Conservation (phyloP, 2,113 vertebrate species). For the Tupaia tana region DNA sequence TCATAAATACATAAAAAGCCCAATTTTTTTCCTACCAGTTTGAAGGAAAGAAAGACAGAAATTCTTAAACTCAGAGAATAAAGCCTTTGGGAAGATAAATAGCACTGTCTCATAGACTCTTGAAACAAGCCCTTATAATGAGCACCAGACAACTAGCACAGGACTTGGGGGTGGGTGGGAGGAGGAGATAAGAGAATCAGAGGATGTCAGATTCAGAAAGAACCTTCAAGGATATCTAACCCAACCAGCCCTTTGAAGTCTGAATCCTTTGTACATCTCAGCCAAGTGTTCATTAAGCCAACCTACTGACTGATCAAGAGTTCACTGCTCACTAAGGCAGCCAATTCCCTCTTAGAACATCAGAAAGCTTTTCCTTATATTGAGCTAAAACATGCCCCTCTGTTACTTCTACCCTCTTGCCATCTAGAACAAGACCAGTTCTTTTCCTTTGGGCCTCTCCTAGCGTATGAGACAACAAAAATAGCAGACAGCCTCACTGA, state of each 20-base stretch:
- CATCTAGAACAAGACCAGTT: neutral
- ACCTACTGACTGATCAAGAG: conserved; percentile 13
- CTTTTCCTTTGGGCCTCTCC: neutral
- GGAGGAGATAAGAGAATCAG: conserved; percentile 24
- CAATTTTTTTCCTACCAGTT: neutral
- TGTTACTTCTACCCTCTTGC: neutral
- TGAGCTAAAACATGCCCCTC: neutral
- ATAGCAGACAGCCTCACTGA: neutral
- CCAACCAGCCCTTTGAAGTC: conserved; percentile 23
- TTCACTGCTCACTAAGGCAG: conserved; percentile 12
- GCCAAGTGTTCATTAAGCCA: conserved; percentile 33
- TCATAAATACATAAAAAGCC: neutral
- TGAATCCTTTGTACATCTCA: neutral
- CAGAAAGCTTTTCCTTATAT: neutral
- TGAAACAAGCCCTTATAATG: conserved; percentile 36
- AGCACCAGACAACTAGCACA: neutral
- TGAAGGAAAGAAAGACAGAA: conserved; percentile 40
- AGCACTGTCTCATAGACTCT: neutral
- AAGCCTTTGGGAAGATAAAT: conserved; percentile 46
- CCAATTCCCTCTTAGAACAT: conserved; percentile 14
- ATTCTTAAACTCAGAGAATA: conserved; percentile 33
- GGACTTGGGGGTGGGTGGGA: neutral
- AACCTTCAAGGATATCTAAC: conserved; percentile 28
- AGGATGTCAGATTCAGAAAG: neutral
- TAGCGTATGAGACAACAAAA: neutral